These are phyloP conservation scores for Hirtodrosophila cameraria DNA, from an alignment of 2,888 invertebrate genomes.

Conservation along the genomic window DNA sequence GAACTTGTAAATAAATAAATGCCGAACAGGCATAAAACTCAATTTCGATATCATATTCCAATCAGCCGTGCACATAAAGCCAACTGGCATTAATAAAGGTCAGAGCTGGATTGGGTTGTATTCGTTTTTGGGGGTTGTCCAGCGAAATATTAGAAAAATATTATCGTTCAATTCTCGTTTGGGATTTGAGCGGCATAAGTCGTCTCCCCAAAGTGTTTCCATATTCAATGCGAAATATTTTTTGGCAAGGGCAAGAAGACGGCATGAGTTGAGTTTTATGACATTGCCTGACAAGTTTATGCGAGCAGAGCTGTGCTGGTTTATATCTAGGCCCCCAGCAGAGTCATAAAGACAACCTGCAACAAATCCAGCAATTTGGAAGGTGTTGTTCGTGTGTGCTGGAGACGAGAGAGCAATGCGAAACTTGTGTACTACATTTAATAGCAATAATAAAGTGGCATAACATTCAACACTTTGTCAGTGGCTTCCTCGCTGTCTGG, in stretches of 20 bases:
- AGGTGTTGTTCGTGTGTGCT: conserved; percentile 24
- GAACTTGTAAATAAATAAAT: conserved; percentile 62
- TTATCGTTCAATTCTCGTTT: conserved; percentile 22
- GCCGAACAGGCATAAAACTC: conserved; percentile 59
- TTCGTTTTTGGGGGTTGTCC: conserved; percentile 11
- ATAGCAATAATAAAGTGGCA: conserved; percentile 75
- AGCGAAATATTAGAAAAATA: conserved; percentile 26
- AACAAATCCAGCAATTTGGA: conserved; percentile 27
- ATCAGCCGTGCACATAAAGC: conserved; percentile 83
- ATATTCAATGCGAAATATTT: conserved; percentile 38
- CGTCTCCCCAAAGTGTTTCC: conserved; percentile 34
- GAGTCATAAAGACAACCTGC: conserved; percentile 73
- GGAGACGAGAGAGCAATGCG: neutral
- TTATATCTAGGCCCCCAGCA: conserved; percentile 61
- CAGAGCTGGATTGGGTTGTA: conserved; percentile 13
- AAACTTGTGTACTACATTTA: conserved; percentile 39
- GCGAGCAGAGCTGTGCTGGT: conserved; percentile 44
- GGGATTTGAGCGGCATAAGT: conserved; percentile 31
- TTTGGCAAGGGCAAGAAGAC: neutral
- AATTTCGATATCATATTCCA: conserved; percentile 83
- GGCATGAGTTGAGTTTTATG: conserved; percentile 48
- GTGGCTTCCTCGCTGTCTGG: conserved; percentile 71
- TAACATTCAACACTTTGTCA: conserved; percentile 78
- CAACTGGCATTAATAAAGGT: conserved; percentile 75
- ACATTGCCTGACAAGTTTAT: conserved; percentile 78